These are phyloP conservation scores for Darevskia nairensis DNA, from an alignment of 2,797 vertebrate genomes.

Conservation along the genomic window DNA sequence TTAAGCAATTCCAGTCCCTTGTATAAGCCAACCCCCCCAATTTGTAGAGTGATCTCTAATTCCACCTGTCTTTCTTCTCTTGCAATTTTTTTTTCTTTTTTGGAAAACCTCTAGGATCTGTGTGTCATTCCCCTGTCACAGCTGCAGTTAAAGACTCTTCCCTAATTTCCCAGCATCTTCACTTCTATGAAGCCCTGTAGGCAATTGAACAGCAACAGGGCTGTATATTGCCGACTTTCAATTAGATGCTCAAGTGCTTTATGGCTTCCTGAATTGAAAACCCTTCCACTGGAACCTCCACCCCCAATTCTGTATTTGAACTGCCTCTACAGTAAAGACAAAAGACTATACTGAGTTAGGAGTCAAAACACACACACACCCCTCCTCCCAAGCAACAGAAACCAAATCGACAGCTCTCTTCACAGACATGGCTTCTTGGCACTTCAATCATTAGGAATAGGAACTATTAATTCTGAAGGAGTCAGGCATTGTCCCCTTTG, in stretches of 20 bases:
- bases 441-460: background rate
- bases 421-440: constrained; percentile 31
- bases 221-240: background rate
- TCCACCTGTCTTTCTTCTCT: background rate
- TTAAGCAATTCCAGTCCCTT: background rate
- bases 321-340: constrained; percentile 9
- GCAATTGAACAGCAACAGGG: background rate
- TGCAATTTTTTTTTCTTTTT: background rate
- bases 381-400: constrained; percentile 9
- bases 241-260: constrained; percentile 2
- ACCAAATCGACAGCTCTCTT: constrained; percentile 33
- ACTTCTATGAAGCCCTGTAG: background rate
- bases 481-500: background rate
- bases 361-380: accelerated
- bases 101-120: background rate
- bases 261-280: constrained; percentile 29
- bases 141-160: background rate
- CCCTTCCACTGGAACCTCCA: accelerated
- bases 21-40: constrained; percentile 2
- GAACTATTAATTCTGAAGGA: background rate
- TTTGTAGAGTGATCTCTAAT: background rate
- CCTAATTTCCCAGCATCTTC: constrained; percentile 17
- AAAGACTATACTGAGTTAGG: background rate
- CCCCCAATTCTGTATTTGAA: constrained; percentile 9
- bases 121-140: constrained; percentile 8